A percentile compares a stretch with the other conserved stretches of the same genome.
Conservation (phyloP, 1,140 invertebrate genomes). For the Diorhabda sublineata region DNA sequence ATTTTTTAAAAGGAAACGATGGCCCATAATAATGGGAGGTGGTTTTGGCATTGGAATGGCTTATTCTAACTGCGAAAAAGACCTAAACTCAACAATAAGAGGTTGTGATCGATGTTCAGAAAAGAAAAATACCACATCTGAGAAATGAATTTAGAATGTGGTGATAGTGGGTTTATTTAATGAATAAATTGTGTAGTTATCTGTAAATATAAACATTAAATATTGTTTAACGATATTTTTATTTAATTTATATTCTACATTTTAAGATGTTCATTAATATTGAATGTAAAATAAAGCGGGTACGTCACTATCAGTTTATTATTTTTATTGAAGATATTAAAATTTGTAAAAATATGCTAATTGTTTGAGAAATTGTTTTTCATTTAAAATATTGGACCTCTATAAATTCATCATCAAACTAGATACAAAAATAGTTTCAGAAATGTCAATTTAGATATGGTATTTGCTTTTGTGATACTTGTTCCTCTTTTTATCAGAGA, state of each 20-base stretch:
- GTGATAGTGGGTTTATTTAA: slow-evolving; percentile 12
- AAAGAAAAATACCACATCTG: neutral
- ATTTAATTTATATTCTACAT: slow-evolving; percentile 11
- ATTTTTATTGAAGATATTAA: too few species aligned
- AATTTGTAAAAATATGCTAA: too few species aligned
- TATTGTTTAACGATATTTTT: slow-evolving; percentile 15
- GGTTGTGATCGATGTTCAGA: slow-evolving; percentile 21
- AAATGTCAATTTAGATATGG: too few species aligned
- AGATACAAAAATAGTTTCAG: too few species aligned
- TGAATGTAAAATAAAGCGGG: slow-evolving; percentile 14
- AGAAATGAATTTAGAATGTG: too few species aligned
- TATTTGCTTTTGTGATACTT: too few species aligned
- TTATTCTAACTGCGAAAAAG: slow-evolving; percentile 71
- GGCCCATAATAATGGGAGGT: slow-evolving; percentile 66
- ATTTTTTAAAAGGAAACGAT: slow-evolving; percentile 62
- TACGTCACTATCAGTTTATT: neutral
- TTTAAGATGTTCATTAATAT: slow-evolving; percentile 7
- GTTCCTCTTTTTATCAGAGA: too few species aligned
- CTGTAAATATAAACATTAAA: slow-evolving; percentile 22
- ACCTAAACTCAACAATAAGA: slow-evolving; percentile 51
- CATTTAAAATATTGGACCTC: too few species aligned
- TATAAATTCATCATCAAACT: too few species aligned
- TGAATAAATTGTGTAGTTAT: slow-evolving; percentile 15
- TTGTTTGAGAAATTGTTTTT: too few species aligned
- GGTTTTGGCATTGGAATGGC: slow-evolving; percentile 73